Evolutionary conservation across 92 coral and sea anemone species (phyloP).

Genomic region (Porites evermanni): DNA sequence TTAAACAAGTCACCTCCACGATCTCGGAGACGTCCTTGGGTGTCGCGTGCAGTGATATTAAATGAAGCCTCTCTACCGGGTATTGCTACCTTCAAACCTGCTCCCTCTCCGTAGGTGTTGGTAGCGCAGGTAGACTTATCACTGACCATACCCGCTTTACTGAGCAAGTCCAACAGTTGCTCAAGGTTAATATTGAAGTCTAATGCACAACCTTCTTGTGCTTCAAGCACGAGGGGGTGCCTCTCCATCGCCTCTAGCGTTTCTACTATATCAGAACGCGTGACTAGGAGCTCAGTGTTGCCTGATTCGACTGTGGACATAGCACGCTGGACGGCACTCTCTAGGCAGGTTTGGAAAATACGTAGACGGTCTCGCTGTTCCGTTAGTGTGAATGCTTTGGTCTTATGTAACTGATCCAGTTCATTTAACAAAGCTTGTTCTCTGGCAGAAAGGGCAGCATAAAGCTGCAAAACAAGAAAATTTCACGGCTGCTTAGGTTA

Average conservation of each 20-base stretch:
- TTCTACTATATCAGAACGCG: neutral
- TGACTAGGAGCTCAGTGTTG: neutral
- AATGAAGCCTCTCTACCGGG: neutral
- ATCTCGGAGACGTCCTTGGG: neutral
- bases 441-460: neutral
- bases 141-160: neutral
- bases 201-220: neutral
- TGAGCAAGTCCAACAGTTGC: neutral
- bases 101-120: neutral
- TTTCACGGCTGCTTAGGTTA: neutral
- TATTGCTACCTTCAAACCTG: neutral
- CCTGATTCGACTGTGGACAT: neutral
- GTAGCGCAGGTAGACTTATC: neutral
- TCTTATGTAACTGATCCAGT: neutral
- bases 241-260: neutral
- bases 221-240: neutral
- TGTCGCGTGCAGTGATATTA: neutral
- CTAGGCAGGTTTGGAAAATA: slow-evolving; percentile 1
- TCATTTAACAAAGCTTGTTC: neutral
- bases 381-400: neutral
- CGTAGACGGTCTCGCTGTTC: slow-evolving; percentile 15
- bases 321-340: slow-evolving; percentile 20
- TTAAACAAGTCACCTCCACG: neutral
- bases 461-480: neutral
- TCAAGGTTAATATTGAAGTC: neutral